phyloP scores from a whole-genome alignment of 2,113 vertebrate genomes.

The Oreocharis arfaki region DNA sequence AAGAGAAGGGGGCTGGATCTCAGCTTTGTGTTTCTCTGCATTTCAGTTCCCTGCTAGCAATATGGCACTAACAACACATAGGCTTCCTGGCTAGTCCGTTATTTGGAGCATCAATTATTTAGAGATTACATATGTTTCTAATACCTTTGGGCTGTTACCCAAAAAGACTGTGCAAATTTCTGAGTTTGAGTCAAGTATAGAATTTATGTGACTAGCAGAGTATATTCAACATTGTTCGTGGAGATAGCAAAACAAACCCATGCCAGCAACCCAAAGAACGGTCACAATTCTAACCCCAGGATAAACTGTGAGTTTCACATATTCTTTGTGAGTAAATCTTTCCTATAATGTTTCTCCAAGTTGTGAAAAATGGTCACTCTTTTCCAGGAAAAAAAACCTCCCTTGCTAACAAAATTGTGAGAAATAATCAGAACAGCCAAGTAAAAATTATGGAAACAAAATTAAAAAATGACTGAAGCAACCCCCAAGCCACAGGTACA shows the following conservation, averaged over 20 bases:
- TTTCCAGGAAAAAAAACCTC: background rate
- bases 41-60: background rate
- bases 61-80: background rate
- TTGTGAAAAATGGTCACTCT: background rate
- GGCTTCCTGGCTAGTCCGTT: background rate
- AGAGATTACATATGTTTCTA: background rate
- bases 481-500: background rate
- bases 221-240: background rate
- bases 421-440: conserved; percentile 26
- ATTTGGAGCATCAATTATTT: background rate
- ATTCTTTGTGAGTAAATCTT: background rate
- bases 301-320: background rate
- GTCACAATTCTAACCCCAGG: background rate
- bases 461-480: background rate
- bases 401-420: conserved; percentile 31
- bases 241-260: background rate
- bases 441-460: background rate
- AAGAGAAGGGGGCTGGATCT: background rate
- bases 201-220: background rate
- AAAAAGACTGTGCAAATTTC: conserved; percentile 10
- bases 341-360: background rate
- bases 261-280: background rate
- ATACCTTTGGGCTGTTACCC: background rate
- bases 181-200: conserved; percentile 36
- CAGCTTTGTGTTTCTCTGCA: background rate